Conservation (phyloP, 92 coral and sea anemone genomes). For the Pocillopora grandis region DNA sequence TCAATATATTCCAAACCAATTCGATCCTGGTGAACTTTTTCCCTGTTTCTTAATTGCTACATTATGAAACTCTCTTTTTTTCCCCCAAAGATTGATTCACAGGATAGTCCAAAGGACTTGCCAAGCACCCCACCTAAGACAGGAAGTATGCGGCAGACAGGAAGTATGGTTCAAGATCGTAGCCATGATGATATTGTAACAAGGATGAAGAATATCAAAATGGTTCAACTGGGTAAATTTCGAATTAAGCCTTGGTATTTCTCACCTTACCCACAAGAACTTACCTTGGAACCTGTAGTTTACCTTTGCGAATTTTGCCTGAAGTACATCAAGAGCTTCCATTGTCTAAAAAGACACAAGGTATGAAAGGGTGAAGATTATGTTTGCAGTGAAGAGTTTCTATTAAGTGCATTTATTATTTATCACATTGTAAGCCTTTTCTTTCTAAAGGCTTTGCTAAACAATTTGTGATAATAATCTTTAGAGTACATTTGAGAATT, state of each 20-base stretch:
- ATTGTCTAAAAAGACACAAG: slow-evolving; percentile 94
- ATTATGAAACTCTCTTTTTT: neutral
- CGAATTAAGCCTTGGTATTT: slow-evolving; percentile 97
- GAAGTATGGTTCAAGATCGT: slow-evolving; percentile 98
- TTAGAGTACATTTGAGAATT: too few relatives aligned
- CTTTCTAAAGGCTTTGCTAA: too few relatives aligned
- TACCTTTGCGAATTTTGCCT: slow-evolving; percentile 96
- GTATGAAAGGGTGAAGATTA: slow-evolving; percentile 36
- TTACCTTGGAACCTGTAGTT: slow-evolving; percentile 79
- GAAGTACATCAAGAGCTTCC: slow-evolving; percentile 95
- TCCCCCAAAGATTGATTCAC: slow-evolving; percentile 75
- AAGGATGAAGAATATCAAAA: slow-evolving; percentile 93
- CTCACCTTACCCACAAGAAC: slow-evolving; percentile 97
- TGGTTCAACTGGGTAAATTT: slow-evolving; percentile 91
- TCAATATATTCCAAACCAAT: too few relatives aligned
- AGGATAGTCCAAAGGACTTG: slow-evolving; percentile 87
- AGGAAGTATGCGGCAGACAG: slow-evolving; percentile 74
- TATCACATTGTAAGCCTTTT: too few relatives aligned
- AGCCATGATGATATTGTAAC: slow-evolving; percentile 98
- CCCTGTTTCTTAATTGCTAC: too few relatives aligned
- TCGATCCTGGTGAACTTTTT: too few relatives aligned
- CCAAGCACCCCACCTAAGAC: slow-evolving; percentile 82
- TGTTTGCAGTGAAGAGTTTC: too few relatives aligned
- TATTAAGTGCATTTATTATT: too few relatives aligned
- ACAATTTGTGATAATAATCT: too few relatives aligned